Base-by-base conservation (phyloP, 2,113 vertebrate species). In the Carettochelys insculpta region DNA sequence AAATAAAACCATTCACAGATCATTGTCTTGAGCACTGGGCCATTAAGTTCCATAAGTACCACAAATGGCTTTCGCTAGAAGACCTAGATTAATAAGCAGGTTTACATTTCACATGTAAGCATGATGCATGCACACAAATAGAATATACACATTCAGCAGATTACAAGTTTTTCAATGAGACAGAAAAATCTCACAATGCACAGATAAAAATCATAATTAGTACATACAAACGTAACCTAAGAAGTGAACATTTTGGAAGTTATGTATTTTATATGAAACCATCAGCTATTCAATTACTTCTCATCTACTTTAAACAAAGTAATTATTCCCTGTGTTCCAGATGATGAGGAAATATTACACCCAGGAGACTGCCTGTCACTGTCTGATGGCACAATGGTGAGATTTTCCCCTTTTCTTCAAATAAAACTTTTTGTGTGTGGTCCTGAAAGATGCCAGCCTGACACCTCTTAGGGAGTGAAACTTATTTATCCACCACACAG, bases 201-300 rank as follows among this genome's bases (percentile, higher is more conserved):
- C 88, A 91, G 91, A 84, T 29, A 43, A 87, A 88, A 73, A 85
- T 11, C 86, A 34, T 24, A 91, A 81, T 85, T 25, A 53, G n/a
- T 25, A 34, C 8, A 38, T n/a, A 6, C 12, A 14, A 52, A 16
- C 19, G 84, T 43, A n/a, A 81, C 29, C n/a, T 68, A 68, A 68
- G 61, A 82, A 92, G 87, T 22, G 34, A 38, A 6, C 10, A 43
- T 77, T 75, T 83, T 56, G 84, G 58, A 94, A 77, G 41, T 41
- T 65, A 43, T 24, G 80, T 54, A 53, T 92, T 90, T 94, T 83
- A 41, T 82, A 31, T 4, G 87, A 27, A 53, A 77, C 77, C 5
- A 85, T 11, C 56, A 94, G 71, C 56, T 94, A 41, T 38, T 92
- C 20, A 77, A 89, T 45, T 22, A 41, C 41, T 47, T 85, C 61